phyloP scores from a whole-genome alignment of 2,113 vertebrate species.

The Spea bombifrons region DNA sequence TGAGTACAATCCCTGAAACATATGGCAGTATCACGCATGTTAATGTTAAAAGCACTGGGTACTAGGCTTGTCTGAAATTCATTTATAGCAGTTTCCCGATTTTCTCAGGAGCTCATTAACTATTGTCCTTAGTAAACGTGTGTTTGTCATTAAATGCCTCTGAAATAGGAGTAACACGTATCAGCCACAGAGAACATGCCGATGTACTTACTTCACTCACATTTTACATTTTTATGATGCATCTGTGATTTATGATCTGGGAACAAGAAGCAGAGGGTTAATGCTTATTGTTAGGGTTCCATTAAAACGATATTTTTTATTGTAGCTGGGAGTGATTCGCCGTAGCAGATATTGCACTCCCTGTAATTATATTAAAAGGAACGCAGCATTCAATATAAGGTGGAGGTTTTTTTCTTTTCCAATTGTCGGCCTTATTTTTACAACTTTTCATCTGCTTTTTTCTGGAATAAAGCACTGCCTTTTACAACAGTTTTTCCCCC shows the following conservation, averaged over 20 bases:
- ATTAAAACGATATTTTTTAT: slow-evolving; percentile 2
- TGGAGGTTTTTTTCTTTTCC: no score
- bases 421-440: no score
- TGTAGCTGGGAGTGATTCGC: background rate
- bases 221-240: slow-evolving; percentile 7
- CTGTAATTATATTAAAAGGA: background rate
- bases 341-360: background rate
- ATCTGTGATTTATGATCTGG: slow-evolving; percentile 13
- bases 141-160: background rate
- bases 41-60: background rate
- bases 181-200: slow-evolving; percentile 7
- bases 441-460: no score
- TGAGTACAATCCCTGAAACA: no score
- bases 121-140: background rate
- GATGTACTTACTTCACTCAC: slow-evolving; percentile 2
- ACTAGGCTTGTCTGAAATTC: background rate
- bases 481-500: no score
- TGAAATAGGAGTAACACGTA: slow-evolving; percentile 8
- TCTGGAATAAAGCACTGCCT: no score
- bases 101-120: background rate
- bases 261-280: background rate
- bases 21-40: no score
- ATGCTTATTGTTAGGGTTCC: background rate
- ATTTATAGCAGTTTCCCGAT: background rate
- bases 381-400: background rate